These are phyloP conservation scores for Cerastoderma edule DNA, from an alignment of 2,888 invertebrate genomes.

Conservation along the genomic window DNA sequence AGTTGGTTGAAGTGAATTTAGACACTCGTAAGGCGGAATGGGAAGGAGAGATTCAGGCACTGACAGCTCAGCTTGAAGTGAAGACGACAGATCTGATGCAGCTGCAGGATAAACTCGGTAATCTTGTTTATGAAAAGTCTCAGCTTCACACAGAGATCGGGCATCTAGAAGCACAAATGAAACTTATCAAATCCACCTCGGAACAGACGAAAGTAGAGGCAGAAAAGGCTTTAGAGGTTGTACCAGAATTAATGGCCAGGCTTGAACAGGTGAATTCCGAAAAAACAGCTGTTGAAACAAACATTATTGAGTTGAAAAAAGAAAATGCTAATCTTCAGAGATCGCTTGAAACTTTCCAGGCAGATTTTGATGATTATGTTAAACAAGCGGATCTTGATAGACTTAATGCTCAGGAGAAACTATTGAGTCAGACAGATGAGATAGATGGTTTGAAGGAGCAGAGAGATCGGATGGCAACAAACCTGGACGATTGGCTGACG, in stretches of 20 bases:
- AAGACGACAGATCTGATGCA: constrained; percentile 49
- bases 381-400: constrained; percentile 28
- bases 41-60: constrained; percentile 42
- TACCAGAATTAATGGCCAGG: constrained; percentile 46
- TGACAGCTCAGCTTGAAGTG: constrained; percentile 42
- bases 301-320: constrained; percentile 41
- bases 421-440: constrained; percentile 46
- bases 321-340: constrained; percentile 46
- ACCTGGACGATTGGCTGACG: constrained; percentile 57
- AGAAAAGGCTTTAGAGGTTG: constrained; percentile 40
- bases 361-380: constrained; percentile 52
- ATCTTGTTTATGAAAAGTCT: constrained; percentile 64
- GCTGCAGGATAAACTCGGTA: constrained; percentile 57
- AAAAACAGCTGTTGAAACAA: constrained; percentile 42
- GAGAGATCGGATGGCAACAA: constrained; percentile 51
- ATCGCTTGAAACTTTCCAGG: constrained; percentile 50
- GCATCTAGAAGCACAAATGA: constrained; percentile 55
- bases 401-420: constrained; percentile 39
- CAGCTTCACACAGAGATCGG: constrained; percentile 64
- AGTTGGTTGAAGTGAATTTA: constrained; percentile 29
- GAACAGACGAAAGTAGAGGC: constrained; percentile 46
- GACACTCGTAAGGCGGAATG: constrained; percentile 39
- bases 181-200: constrained; percentile 50
- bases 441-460: constrained; percentile 56
- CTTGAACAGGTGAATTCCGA: constrained; percentile 34